phyloP scores from a whole-genome alignment of 2,113 vertebrate genomes.

The Microcebus ravelobensis region DNA sequence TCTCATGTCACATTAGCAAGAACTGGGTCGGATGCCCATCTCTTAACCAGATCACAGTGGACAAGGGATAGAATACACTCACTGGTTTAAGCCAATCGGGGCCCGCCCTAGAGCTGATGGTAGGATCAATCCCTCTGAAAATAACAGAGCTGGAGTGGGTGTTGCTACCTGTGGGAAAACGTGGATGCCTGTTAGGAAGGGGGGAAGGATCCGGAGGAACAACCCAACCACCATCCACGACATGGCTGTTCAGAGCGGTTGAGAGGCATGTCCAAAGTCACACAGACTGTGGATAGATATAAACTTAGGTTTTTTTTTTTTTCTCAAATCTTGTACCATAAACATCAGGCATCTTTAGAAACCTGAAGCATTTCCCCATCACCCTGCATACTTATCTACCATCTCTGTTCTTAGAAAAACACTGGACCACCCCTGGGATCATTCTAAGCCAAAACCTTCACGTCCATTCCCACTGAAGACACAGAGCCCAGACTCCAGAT shows the following conservation, averaged over 20 bases:
- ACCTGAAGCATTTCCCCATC: not conserved
- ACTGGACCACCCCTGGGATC: not conserved
- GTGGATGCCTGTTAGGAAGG: not conserved
- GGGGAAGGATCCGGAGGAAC: not conserved
- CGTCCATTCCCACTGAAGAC: not conserved
- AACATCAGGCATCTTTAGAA: not conserved
- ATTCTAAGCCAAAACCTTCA: not conserved
- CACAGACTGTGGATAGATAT: not conserved
- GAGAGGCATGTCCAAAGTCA: not conserved
- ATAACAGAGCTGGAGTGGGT: not conserved
- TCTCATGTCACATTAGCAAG: not conserved
- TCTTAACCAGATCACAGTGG: not conserved
- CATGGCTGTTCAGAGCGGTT: not conserved
- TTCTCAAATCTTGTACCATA: not conserved
- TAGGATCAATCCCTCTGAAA: not conserved
- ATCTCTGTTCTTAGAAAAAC: not conserved
- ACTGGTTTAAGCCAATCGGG: not conserved
- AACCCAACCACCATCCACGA: too few species aligned
- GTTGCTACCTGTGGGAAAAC: not conserved
- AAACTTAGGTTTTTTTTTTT: not conserved
- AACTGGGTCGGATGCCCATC: not conserved
- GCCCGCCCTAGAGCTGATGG: not conserved
- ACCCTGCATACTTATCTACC: not conserved
- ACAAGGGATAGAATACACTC: not conserved
- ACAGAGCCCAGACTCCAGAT: not conserved